Evolutionary conservation across 64 coral and sea anemone genomes (phyloP).

Genomic region (Porites australiensis): DNA sequence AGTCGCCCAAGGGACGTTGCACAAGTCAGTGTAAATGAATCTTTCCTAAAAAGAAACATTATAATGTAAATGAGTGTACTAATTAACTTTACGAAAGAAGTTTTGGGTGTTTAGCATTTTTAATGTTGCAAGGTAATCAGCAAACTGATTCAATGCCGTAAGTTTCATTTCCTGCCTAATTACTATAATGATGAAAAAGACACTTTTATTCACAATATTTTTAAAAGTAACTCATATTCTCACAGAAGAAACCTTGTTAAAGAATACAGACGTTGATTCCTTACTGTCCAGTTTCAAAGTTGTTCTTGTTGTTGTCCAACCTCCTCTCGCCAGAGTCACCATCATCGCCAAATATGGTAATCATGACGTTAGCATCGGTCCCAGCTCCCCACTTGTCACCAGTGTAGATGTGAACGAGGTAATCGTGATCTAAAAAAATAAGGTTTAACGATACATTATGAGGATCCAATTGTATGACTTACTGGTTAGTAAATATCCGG

Average conservation of each 20-base stretch:
- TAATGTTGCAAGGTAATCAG: no score
- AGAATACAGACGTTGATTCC: conserved; percentile 70
- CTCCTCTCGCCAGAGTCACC: conserved; percentile 90
- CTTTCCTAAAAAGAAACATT: conserved; percentile 38
- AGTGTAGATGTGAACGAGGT: conserved; percentile 89
- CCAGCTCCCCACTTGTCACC: conserved; percentile 88
- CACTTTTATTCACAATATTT: no score
- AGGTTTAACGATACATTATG: background rate
- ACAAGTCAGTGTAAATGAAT: conserved; percentile 87
- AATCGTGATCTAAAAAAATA: conserved; percentile 69
- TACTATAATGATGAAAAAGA: no score
- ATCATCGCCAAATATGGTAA: conserved; percentile 90
- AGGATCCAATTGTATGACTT: background rate
- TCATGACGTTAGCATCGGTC: conserved; percentile 95
- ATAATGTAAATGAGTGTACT: background rate
- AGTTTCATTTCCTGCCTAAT: no score
- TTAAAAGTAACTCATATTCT: no score
- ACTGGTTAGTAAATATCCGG: no score
- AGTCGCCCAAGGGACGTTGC: conserved; percentile 71
- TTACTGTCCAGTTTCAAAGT: conserved; percentile 88
- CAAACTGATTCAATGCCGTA: no score
- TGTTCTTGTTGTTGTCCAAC: conserved; percentile 68
- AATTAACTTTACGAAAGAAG: no score
- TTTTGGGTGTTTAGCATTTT: no score
- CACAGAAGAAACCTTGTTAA: background rate